Conservation (phyloP, 2,113 vertebrate species). For the Emydura subglobosa region DNA sequence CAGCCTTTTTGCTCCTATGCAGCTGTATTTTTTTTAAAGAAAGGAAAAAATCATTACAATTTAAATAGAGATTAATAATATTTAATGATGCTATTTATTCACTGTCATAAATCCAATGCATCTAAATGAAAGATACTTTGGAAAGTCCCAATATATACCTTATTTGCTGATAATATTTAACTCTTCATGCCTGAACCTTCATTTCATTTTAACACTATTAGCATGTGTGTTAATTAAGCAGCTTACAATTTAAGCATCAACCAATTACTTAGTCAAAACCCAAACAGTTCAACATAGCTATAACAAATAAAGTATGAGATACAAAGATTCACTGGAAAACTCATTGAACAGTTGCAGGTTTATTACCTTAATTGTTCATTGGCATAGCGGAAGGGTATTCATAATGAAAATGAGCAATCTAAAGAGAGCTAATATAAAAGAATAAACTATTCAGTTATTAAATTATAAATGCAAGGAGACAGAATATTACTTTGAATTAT, state of each 20-base stretch:
- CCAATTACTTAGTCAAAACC: background rate
- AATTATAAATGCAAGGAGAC: background rate
- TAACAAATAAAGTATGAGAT: background rate
- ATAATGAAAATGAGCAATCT: background rate
- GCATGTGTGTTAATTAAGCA: background rate
- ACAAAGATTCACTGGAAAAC: background rate
- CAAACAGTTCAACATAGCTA: background rate
- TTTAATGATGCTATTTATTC: background rate
- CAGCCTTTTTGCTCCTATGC: background rate
- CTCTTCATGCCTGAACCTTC: background rate
- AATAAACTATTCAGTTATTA: background rate
- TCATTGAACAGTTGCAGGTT: background rate
- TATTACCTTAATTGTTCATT: constrained; percentile 5
- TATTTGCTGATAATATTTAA: background rate
- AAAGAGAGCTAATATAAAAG: background rate
- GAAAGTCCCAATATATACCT: background rate
- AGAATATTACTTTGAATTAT: background rate
- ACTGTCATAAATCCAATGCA: background rate
- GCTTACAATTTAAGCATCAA: background rate
- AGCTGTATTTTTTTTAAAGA: background rate
- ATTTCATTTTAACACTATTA: background rate
- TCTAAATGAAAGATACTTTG: background rate
- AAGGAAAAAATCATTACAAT: background rate
- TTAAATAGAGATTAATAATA: background rate
- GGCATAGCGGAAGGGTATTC: background rate